Evolutionary conservation across 2,113 vertebrate genomes (phyloP), one percentile per base, ranked within the genome.

Genomic region (Stercorarius parasiticus): DNA sequence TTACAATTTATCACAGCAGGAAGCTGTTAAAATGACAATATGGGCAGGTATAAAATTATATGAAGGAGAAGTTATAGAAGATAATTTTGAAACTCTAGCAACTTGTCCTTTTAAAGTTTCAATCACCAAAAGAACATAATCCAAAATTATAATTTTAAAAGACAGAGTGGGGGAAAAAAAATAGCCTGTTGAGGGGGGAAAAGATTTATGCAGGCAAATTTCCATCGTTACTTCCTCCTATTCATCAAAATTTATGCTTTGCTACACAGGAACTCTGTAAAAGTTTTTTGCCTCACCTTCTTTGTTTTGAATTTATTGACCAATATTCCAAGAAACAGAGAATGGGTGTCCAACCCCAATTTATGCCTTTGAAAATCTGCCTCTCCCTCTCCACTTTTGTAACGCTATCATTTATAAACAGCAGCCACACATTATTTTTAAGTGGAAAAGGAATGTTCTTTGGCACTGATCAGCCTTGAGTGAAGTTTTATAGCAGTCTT

Each of bases 1-100:
- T 97, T 94, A 96, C 80, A 94, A 96, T 97, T 97, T 88, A 96
- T 97, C 94, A 96, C 42, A 70, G 81, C 47, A 96, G 90, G 92
- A 96, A 96, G 92, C 95, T 91, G 92, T 97, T 97, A 95, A 95
- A 96, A 90, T 88, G 92, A 94, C 88, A 93, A 74, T 89, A 91
- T 93, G 66, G 72, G 34, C 74, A 93, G 81, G 77, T 94, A 74
- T 95, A 95, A 96, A 95, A 95, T 93, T 77, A 69, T 49, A 86
- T 59, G 65, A 93, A 95, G 71, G 82, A 95, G 66, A 96, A 94
- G 83, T 84, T 94, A 88, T 10, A 66, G 52, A 86, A 89, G 59
- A 93, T 82, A 62, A 93, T 95, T 96, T 91, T 91, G 64, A 95
- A 90, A 95, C 77, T 88, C 92, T 73, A 87, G 27, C 81, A 94